Evolutionary conservation across 92 coral and sea anemone species (phyloP).

Genomic region (Palythoa grandis): DNA sequence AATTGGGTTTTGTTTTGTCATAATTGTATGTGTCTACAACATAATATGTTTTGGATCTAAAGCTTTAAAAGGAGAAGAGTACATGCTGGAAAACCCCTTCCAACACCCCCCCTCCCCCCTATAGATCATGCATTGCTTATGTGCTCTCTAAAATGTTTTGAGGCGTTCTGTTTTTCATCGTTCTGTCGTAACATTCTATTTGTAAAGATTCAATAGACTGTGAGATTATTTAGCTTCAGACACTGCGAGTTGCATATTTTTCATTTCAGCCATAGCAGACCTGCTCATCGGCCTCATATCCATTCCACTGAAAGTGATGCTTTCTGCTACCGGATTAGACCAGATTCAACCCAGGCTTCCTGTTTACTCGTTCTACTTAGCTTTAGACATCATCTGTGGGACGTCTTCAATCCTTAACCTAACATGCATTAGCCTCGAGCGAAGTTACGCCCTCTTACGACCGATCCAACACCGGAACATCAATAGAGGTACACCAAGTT

Average conservation of each 20-base stretch:
- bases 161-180: no score
- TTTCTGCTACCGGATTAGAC: constrained; percentile 26
- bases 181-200: no score
- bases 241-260: neutral
- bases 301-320: constrained; percentile 65
- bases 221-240: neutral
- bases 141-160: no score
- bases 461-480: constrained; percentile 83
- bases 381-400: constrained; percentile 74
- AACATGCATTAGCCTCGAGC: constrained; percentile 82
- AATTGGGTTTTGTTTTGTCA: no score
- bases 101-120: no score
- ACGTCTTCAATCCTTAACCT: constrained; percentile 80
- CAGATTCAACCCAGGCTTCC: neutral
- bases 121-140: neutral
- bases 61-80: no score
- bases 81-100: no score
- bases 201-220: no score
- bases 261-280: constrained; percentile 71
- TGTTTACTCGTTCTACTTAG: constrained; percentile 42
- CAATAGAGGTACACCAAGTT: constrained; percentile 51
- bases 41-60: no score
- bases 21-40: no score
- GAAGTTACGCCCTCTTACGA: constrained; percentile 76
- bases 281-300: constrained; percentile 67